Evolutionary conservation across 1,140 invertebrate species (phyloP).

Genomic region (Drosophila aff.): DNA sequence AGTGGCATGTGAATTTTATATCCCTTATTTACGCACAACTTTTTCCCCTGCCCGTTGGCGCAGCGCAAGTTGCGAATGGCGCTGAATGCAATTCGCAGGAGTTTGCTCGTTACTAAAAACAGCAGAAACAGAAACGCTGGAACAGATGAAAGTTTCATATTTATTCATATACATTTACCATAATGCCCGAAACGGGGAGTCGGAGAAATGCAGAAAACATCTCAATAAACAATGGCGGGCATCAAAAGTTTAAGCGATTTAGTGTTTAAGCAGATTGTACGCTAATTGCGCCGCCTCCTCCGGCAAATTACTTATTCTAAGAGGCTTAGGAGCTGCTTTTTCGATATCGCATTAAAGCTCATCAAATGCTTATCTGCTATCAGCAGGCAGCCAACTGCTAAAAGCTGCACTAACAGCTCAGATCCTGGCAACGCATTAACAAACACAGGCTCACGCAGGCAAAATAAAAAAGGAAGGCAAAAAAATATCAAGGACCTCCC

Average conservation of each 20-base stretch:
- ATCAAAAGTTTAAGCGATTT: constrained; percentile 17
- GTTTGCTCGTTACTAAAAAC: constrained; percentile 8
- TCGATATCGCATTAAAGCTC: constrained; percentile 76
- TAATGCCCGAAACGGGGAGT: not conserved
- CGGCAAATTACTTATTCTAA: constrained; percentile 52
- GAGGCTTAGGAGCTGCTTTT: constrained; percentile 53
- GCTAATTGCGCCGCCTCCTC: constrained; percentile 46
- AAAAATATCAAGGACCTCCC: not conserved
- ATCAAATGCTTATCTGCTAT: constrained; percentile 82
- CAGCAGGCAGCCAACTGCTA: constrained; percentile 76
- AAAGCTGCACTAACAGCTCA: constrained; percentile 46
- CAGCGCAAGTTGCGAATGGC: constrained; percentile 11
- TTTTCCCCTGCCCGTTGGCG: constrained; percentile 1
- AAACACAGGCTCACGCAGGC: constrained; percentile 27
- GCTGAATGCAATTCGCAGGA: constrained; percentile 30
- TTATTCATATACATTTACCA: constrained; percentile 27
- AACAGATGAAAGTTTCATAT: constrained; percentile 24
- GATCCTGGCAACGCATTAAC: constrained; percentile 42
- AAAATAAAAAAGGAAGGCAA: constrained; percentile 13
- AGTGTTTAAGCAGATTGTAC: constrained; percentile 45
- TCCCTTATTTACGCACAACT: constrained; percentile 50
- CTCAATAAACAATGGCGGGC: constrained; percentile 5
- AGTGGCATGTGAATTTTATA: constrained; percentile 43
- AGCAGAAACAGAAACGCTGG: constrained; percentile 1
- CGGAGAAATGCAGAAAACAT: not conserved